Percentiles rank a stretch among this genome's conserved stretches.
These are phyloP conservation scores for Halotydeus destructor DNA, from an alignment of 1,140 invertebrate genomes.

Conservation along the genomic window DNA sequence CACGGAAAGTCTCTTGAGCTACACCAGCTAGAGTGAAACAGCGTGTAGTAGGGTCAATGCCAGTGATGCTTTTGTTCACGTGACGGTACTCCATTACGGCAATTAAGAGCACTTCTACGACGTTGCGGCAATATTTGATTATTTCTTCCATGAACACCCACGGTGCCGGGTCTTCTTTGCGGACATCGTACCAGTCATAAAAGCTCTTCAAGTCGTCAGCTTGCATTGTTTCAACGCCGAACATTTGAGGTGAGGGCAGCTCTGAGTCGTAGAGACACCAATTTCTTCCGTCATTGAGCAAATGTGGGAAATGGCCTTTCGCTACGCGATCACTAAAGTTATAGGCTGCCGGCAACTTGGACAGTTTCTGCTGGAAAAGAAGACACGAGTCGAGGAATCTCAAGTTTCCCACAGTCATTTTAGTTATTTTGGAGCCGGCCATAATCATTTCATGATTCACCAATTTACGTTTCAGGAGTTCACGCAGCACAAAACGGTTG, in stretches of 20 bases:
- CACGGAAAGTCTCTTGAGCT: background rate
- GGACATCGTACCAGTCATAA: constrained; percentile 1
- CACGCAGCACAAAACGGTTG: background rate
- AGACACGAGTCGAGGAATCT: constrained; percentile 1
- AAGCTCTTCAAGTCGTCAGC: constrained; percentile 7
- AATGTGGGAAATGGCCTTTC: constrained; percentile 10
- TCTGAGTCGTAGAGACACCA: background rate
- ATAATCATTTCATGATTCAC: background rate
- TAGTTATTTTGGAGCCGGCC: background rate
- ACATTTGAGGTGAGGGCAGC: background rate
- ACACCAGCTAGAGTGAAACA: background rate
- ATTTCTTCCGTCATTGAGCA: background rate
- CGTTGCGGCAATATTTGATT: constrained; percentile 2
- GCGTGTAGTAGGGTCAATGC: background rate
- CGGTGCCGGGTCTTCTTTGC: background rate
- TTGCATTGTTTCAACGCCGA: constrained; percentile 5
- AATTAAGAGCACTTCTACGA: background rate
- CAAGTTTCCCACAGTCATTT: background rate
- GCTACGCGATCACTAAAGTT: background rate
- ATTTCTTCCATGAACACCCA: background rate
- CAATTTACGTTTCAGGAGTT: background rate
- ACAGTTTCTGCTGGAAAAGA: background rate
- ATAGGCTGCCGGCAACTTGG: constrained; percentile 1
- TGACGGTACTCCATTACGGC: background rate
- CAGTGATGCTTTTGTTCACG: background rate